A percentile compares a stretch with the other conserved stretches of the same genome.
These are phyloP conservation scores for Drosophila infuscata DNA, from an alignment of 2,888 invertebrate species.

Conservation along the genomic window DNA sequence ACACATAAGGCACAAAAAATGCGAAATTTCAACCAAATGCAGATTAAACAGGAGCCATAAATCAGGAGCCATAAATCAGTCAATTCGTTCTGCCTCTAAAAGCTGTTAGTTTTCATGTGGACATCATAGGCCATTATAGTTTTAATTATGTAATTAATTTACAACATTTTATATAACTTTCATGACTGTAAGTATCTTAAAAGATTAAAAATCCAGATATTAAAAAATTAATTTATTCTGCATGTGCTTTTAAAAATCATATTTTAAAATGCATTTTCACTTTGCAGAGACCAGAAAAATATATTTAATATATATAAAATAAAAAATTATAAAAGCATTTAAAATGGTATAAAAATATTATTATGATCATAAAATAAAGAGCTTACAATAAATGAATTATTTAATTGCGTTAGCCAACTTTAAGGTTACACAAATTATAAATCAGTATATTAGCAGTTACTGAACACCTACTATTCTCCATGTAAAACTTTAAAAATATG, in stretches of 20 bases:
- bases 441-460: neutral
- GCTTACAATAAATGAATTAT: neutral
- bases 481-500: neutral
- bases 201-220: neutral
- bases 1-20: neutral
- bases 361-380: fast-evolving
- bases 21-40: neutral
- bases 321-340: neutral
- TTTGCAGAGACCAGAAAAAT: neutral
- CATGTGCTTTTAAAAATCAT: neutral
- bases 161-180: too few relatives aligned
- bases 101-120: neutral
- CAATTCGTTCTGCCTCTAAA: neutral
- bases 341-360: neutral
- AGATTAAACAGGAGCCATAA: conserved; percentile 1
- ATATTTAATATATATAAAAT: too few relatives aligned
- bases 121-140: neutral
- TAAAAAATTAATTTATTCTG: neutral
- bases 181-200: neutral
- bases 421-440: neutral
- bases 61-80: conserved; percentile 23
- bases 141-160: neutral
- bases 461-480: neutral
- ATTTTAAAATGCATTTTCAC: neutral
- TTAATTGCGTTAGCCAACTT: neutral